These are phyloP conservation scores for Tolypeutes matacus DNA, from an alignment of 2,797 vertebrate species.

Conservation along the genomic window DNA sequence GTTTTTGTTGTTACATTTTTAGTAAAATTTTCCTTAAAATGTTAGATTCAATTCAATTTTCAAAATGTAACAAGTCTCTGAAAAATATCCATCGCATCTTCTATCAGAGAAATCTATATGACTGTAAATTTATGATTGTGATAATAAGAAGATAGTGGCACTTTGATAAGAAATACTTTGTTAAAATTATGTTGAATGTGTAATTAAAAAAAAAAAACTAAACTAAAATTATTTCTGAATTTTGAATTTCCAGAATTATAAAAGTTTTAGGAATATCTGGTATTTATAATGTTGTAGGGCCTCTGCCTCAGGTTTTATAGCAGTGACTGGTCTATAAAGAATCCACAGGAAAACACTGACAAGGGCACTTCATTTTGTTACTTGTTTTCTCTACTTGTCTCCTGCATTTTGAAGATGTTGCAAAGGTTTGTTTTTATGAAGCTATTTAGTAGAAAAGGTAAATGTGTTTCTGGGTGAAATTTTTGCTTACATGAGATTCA, in stretches of 20 bases:
- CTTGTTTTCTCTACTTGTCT: neutral
- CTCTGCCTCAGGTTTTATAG: neutral
- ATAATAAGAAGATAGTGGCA: neutral
- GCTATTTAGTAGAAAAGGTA: neutral
- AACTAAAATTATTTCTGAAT: neutral
- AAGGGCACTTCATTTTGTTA: neutral
- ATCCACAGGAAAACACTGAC: neutral
- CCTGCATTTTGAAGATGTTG: neutral
- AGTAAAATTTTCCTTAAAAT: neutral
- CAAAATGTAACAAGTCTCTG: neutral
- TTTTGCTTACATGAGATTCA: neutral
- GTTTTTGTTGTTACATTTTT: neutral
- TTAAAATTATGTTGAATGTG: neutral
- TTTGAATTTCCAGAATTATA: neutral
- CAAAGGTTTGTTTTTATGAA: slow-evolving; percentile 25
- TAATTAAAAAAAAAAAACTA: too few species aligned
- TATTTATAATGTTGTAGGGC: neutral
- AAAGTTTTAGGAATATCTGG: neutral
- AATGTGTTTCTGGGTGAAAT: neutral
- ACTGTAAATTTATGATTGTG: neutral
- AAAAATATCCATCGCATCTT: slow-evolving; percentile 53
- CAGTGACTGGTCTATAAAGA: neutral
- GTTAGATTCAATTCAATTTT: neutral
- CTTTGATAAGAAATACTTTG: neutral
- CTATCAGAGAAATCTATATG: neutral